A percentile compares a stretch with the other conserved stretches of the same genome.
These are phyloP conservation scores for Sebastes nivosus DNA, from an alignment of 2,797 vertebrate species.

Conservation along the genomic window DNA sequence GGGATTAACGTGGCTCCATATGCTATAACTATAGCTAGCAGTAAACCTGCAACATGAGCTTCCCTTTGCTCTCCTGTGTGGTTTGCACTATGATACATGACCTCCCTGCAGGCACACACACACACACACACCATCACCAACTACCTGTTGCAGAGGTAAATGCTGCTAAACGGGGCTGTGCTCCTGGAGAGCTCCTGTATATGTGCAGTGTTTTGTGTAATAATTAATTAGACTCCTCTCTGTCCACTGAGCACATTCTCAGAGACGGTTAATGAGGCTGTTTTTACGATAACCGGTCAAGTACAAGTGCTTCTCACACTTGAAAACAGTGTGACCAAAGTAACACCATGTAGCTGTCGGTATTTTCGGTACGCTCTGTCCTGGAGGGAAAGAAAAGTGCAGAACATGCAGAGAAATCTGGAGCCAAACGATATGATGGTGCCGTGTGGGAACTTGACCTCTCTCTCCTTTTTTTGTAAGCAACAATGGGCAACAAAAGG, in stretches of 20 bases:
- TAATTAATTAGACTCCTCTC: neutral
- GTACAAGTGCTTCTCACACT: neutral
- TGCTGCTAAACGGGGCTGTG: neutral
- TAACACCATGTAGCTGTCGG: neutral
- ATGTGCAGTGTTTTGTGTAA: neutral
- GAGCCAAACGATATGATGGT: neutral
- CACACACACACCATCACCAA: neutral
- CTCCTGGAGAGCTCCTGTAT: neutral
- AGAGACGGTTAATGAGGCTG: neutral
- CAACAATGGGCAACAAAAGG: conserved; percentile 37
- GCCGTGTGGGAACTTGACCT: conserved; percentile 21
- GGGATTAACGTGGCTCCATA: conserved; percentile 33
- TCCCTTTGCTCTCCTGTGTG: conserved; percentile 12
- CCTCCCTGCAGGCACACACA: neutral
- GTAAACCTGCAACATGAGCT: conserved; percentile 64
- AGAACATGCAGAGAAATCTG: neutral
- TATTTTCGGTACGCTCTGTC: conserved; percentile 18
- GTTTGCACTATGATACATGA: conserved; percentile 28
- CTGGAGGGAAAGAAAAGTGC: neutral
- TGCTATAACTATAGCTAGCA: neutral
- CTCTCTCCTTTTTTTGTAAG: neutral
- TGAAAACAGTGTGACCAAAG: neutral
- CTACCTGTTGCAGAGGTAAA: conserved; percentile 7
- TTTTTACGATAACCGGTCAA: neutral
- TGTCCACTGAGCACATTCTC: neutral